A percentile compares a stretch with the other conserved stretches of the same genome.
phyloP scores from a whole-genome alignment of 1,140 invertebrate species.

The Cataglyphis hispanica region DNA sequence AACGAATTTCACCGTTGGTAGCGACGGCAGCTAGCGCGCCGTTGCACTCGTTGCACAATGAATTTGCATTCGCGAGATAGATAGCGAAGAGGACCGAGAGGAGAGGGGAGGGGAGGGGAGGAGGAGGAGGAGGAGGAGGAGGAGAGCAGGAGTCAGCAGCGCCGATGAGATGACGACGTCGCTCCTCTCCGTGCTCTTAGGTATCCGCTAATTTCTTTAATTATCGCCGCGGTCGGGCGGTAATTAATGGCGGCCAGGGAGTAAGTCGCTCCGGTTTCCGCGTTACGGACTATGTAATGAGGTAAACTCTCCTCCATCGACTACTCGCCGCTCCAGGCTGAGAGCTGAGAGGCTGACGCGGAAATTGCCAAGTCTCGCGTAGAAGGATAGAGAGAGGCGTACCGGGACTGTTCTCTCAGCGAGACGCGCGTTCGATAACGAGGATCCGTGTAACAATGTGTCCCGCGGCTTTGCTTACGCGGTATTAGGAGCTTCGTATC shows the following conservation, averaged over 20 bases:
- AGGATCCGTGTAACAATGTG: conserved; percentile 56
- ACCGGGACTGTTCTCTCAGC: conserved; percentile 41
- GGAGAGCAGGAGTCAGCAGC: not conserved
- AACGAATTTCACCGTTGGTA: conserved; percentile 77
- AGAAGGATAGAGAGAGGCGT: conserved; percentile 3
- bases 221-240: conserved; percentile 73
- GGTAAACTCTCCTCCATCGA: conserved; percentile 70
- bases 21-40: conserved; percentile 28
- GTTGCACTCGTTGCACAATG: conserved; percentile 76
- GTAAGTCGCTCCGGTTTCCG: conserved; percentile 76
- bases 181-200: conserved; percentile 34
- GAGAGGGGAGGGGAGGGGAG: conserved; percentile 41
- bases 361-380: conserved; percentile 53
- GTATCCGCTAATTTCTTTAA: conserved; percentile 81
- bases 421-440: conserved; percentile 30
- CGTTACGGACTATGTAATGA: conserved; percentile 76
- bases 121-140: conserved; percentile 37
- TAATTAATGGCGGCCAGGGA: conserved; percentile 78
- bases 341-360: conserved; percentile 38
- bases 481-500: conserved; percentile 34
- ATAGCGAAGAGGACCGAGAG: not conserved
- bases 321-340: conserved; percentile 22
- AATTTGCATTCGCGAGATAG: conserved; percentile 75
- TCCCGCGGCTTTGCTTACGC: conserved; percentile 44
- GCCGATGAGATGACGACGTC: conserved; percentile 42